Percentiles rank a stretch among this genome's conserved stretches.
Evolutionary conservation across 2,888 invertebrate species (phyloP).

Genomic region (Drosophila aldrichi): DNA sequence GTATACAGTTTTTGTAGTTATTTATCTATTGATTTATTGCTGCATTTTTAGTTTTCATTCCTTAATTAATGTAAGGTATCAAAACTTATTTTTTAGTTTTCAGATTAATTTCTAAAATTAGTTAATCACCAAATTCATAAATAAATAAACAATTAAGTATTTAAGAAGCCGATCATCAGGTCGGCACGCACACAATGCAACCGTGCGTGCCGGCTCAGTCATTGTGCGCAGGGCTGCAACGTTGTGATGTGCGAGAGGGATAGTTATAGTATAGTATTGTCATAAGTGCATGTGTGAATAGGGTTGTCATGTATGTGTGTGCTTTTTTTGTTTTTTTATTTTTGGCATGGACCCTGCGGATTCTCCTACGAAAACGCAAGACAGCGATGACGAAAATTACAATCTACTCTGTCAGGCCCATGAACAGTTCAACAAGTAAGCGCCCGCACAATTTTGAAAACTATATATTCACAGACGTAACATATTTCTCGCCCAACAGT

Average conservation of each 20-base stretch:
- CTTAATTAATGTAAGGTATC: not conserved
- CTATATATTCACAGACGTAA: not conserved
- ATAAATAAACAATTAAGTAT: no score
- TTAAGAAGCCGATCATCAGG: not conserved
- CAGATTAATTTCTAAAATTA: not conserved
- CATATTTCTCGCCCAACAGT: slow-evolving; percentile 47
- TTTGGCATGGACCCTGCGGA: slow-evolving; percentile 78
- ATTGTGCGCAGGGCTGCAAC: slow-evolving; percentile 48
- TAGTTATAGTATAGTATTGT: slow-evolving; percentile 7
- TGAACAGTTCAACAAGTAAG: slow-evolving; percentile 83
- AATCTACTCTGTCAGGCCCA: slow-evolving; percentile 82
- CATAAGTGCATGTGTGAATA: slow-evolving; percentile 16
- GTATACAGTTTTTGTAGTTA: not conserved
- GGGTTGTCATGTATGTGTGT: slow-evolving; percentile 52
- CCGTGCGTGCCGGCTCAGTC: slow-evolving; percentile 5
- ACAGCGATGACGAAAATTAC: slow-evolving; percentile 79
- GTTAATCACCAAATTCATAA: not conserved
- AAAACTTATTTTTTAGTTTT: not conserved
- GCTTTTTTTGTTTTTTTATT: slow-evolving; percentile 67
- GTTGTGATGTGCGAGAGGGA: slow-evolving; percentile 27
- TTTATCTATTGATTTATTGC: not conserved
- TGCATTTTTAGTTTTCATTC: not conserved
- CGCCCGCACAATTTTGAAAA: not conserved
- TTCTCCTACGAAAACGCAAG: slow-evolving; percentile 75
- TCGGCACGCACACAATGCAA: not conserved